Evolutionary conservation across 2,888 invertebrate genomes (phyloP).

Genomic region (Strigamia crassipes): DNA sequence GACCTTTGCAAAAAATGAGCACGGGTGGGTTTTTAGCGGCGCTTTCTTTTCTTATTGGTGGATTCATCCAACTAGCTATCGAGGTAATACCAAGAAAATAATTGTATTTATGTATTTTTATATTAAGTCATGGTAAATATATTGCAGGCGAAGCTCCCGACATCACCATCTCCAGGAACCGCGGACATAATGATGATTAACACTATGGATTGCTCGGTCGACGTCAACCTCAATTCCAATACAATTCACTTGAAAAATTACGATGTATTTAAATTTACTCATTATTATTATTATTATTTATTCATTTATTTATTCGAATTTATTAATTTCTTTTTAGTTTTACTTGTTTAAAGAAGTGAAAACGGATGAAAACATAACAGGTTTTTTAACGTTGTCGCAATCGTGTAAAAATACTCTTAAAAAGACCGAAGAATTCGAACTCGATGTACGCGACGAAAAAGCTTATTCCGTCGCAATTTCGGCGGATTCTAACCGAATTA

Average conservation of each 20-base stretch:
- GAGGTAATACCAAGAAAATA: slow-evolving; percentile 56
- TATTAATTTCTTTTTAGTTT: too few species aligned
- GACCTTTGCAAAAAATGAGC: slow-evolving; percentile 63
- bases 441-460: background rate
- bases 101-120: background rate
- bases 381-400: background rate
- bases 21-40: slow-evolving; percentile 62
- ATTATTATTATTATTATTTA: background rate
- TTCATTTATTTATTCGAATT: background rate
- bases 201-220: background rate
- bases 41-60: slow-evolving; percentile 62
- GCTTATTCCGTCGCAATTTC: background rate
- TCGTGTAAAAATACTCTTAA: background rate
- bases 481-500: background rate
- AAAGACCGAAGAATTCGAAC: background rate
- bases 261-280: background rate
- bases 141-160: background rate
- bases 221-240: background rate
- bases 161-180: background rate
- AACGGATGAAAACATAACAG: too few species aligned
- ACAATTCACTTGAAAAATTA: background rate
- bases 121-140: too few species aligned
- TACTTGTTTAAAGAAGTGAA: too few species aligned
- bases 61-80: slow-evolving; percentile 59
- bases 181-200: background rate